Base-by-base conservation (phyloP, 2,888 invertebrate species). In the Philopedon plagiatum region DNA sequence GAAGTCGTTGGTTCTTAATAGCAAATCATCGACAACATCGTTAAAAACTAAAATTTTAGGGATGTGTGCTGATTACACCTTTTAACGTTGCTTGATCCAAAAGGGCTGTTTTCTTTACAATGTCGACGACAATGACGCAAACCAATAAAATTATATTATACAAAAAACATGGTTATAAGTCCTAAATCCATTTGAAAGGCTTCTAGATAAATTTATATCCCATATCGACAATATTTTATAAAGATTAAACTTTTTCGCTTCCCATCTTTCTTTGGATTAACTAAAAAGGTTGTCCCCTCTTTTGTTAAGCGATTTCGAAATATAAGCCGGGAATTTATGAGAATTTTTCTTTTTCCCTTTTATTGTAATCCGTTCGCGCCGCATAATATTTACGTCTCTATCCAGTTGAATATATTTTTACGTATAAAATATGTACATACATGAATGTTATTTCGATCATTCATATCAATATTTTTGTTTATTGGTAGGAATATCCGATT, bases 301-400 rank as follows among this genome's bases (percentile, higher is more conserved):
- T 69, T 69, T 69, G 62, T 69, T 63, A 69, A 69, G 69, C 69
- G 69, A 62, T 69, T 69, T 69, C 34, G 32, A 29, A 63, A 69
- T 62, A 63, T 62, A 69, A 69, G 62, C 61, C 18, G 56, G 26
- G 19, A 65, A 57, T 65, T 65, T 65, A 65, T 62, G 62, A 41
- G 62, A 44, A 49, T 46, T 62, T 39, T 51, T 65, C 44, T 44
- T 56, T 66, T 57, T 57, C 21, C 34, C 15, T 44, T 54, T 63
- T 32, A 44, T 41, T 57, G 44, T 58, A 58, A 66, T 66, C 58
- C 66, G 58, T 66, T 66, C 29, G 21, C 58, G 26, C 66, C 58
- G 58, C 57, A 66, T 46, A 58, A 44, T 46, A 66, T 66, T 58
- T 66, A 62, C 49, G 41, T 62, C 13, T 62, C 62, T 62, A n/a